Conservation (phyloP, 2,888 invertebrate genomes). For the Leptinotarsa rubiginosa region DNA sequence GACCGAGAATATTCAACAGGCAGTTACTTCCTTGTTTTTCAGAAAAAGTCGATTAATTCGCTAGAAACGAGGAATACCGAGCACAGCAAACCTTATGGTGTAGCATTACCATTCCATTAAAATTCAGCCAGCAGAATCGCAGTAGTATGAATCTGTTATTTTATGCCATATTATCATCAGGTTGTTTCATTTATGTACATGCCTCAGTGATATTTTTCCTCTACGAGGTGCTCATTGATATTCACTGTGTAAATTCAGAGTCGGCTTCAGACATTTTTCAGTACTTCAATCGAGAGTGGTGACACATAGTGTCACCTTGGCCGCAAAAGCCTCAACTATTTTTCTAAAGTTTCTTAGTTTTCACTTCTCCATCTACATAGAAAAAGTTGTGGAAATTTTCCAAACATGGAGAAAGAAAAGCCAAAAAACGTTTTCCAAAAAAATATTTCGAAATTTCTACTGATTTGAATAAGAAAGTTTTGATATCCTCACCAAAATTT, state of each 20-base stretch:
- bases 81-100: conserved; percentile 36
- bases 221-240: conserved; percentile 45
- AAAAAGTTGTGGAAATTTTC: too few species aligned
- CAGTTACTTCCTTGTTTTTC: conserved; percentile 28
- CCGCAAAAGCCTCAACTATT: too few species aligned
- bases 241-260: conserved; percentile 40
- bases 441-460: too few species aligned
- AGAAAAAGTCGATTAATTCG: conserved; percentile 34
- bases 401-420: too few species aligned
- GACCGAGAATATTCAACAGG: conserved; percentile 13
- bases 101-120: conserved; percentile 44
- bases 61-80: conserved; percentile 29
- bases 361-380: too few species aligned
- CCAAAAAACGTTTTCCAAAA: too few species aligned
- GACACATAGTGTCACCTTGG: too few species aligned
- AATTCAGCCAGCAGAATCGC: conserved; percentile 42
- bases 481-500: too few species aligned
- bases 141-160: conserved; percentile 43
- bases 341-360: too few species aligned
- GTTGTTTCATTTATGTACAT: conserved; percentile 47
- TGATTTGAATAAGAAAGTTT: too few species aligned
- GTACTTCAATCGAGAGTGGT: too few species aligned
- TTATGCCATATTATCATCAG: conserved; percentile 44
- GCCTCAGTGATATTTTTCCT: conserved; percentile 44
- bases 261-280: not conserved